A percentile compares a stretch with the other conserved stretches of the same genome.
These are phyloP conservation scores for Masnerella sp. DNA, from an alignment of 2,888 invertebrate species.

Conservation along the genomic window DNA sequence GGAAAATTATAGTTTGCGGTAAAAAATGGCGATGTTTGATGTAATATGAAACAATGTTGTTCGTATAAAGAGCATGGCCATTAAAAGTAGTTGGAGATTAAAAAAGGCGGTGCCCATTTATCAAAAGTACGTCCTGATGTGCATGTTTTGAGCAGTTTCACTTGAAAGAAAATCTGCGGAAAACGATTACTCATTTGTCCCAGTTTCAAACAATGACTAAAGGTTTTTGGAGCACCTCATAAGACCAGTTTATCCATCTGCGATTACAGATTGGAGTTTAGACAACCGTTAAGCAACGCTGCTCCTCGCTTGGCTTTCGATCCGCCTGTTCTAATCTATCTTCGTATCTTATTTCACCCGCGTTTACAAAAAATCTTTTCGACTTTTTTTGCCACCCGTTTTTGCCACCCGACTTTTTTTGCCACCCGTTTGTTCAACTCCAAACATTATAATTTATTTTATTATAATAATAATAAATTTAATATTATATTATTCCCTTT, in stretches of 20 bases:
- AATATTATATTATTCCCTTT: too few relatives aligned
- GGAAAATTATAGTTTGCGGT: not conserved
- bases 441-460: too few relatives aligned
- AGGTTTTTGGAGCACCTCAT: conserved; percentile 62
- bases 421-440: too few relatives aligned
- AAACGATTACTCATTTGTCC: conserved; percentile 69
- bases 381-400: too few relatives aligned
- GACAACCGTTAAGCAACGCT: conserved; percentile 45
- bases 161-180: conserved; percentile 71
- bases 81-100: conserved; percentile 55
- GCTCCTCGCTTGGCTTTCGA: conserved; percentile 22
- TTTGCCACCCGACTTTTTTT: too few relatives aligned
- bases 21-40: conserved; percentile 30
- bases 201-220: conserved; percentile 65
- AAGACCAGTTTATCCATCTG: conserved; percentile 56
- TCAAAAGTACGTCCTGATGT: conserved; percentile 56
- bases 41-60: conserved; percentile 40
- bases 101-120: conserved; percentile 56
- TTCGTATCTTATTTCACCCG: conserved; percentile 29
- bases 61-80: conserved; percentile 37
- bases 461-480: too few relatives aligned
- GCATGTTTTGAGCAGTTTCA: conserved; percentile 62
- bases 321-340: conserved; percentile 22
- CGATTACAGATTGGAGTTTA: conserved; percentile 56
- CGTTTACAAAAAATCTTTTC: not conserved